These are phyloP conservation scores for Tethya wilhelma DNA, from an alignment of 37 sponge, comb jelly and placozoan genomes.

Conservation along the genomic window DNA sequence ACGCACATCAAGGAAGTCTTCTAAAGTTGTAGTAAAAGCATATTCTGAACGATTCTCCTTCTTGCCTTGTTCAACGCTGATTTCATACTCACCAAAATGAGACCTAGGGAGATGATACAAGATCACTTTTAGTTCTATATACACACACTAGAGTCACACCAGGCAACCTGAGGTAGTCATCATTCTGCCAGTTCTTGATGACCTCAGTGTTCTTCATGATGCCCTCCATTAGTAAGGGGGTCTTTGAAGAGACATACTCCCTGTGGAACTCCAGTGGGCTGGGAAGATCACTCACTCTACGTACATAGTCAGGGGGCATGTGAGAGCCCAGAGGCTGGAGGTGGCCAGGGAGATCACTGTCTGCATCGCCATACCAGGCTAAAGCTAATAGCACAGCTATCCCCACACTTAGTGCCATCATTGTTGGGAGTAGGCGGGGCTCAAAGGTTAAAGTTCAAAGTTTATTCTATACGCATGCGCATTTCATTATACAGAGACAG, in stretches of 20 bases:
- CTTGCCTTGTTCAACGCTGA: conserved; percentile 67
- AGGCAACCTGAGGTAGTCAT: conserved; percentile 66
- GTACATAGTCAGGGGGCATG: conserved; percentile 49
- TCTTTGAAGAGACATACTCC: conserved; percentile 35
- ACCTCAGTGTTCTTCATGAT: conserved; percentile 9
- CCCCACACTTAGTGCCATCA: too few species aligned
- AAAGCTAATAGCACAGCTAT: too few species aligned
- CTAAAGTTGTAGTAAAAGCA: conserved; percentile 13
- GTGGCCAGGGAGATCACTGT: conserved; percentile 63
- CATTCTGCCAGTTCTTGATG: conserved; percentile 56
- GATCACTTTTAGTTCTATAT: too few species aligned
- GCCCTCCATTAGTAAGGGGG: conserved; percentile 61
- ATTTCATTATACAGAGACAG: too few species aligned
- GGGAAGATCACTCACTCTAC: conserved; percentile 31
- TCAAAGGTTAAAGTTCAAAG: too few species aligned
- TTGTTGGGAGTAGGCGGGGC: too few species aligned
- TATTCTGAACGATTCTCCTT: conserved; percentile 71
- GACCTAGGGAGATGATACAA: conserved; percentile 3
- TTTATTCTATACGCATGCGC: too few species aligned
- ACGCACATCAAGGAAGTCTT: conserved; percentile 59
- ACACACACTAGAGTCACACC: background rate
- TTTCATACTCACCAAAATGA: conserved; percentile 47
- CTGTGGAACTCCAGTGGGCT: conserved; percentile 42
- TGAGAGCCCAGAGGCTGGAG: conserved; percentile 84
- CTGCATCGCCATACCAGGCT: background rate